Evolutionary conservation across 2,888 invertebrate genomes (phyloP).

Genomic region (Phalera bucephala): DNA sequence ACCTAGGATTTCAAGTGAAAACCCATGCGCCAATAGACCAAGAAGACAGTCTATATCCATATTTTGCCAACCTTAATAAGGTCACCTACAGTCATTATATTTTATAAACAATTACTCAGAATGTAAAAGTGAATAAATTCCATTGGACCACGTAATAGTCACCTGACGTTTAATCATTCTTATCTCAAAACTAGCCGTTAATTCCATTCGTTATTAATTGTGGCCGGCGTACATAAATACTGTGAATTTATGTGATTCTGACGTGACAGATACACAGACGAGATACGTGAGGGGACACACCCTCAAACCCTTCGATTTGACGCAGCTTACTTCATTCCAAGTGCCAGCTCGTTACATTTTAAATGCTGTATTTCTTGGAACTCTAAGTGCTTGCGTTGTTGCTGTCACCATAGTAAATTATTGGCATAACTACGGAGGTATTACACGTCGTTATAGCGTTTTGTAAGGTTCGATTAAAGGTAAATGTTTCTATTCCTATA

Average conservation of each 20-base stretch:
- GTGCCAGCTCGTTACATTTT: not conserved
- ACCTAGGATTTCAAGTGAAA: no score
- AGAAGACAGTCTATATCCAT: no score
- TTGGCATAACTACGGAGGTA: no score
- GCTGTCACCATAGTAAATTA: no score
- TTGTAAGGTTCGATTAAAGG: no score
- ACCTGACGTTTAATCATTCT: conserved; percentile 27
- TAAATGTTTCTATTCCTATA: no score
- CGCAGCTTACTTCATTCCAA: not conserved
- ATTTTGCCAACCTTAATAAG: no score
- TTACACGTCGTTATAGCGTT: no score
- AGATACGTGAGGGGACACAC: conserved; percentile 27
- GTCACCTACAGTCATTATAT: no score
- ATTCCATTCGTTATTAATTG: conserved; percentile 47
- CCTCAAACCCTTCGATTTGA: conserved; percentile 14
- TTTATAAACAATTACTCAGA: no score
- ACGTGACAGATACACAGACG: conserved; percentile 23
- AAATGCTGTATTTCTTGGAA: not conserved
- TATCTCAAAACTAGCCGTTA: conserved; percentile 31
- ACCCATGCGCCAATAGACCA: no score
- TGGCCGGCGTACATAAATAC: conserved; percentile 44
- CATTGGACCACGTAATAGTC: conserved; percentile 17
- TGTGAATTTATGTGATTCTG: conserved; percentile 40
- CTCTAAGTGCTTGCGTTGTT: not conserved
- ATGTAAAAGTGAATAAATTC: conserved; percentile 13